These are phyloP conservation scores for Hyles lineata DNA, from an alignment of 2,888 invertebrate species.

Conservation along the genomic window DNA sequence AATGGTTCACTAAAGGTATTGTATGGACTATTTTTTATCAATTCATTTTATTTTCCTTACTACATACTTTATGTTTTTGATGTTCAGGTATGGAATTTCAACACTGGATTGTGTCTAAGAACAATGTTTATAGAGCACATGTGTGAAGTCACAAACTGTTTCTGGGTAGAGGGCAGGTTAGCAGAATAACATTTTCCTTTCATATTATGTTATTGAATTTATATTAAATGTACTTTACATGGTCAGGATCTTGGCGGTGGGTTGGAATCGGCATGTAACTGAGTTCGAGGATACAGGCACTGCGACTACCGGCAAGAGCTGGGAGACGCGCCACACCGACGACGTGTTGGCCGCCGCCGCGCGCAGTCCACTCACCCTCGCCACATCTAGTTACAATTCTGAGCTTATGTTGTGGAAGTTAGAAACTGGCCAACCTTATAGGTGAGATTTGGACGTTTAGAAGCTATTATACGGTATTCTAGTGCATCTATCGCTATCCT, in stretches of 20 bases:
- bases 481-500: not conserved
- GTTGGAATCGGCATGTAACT: constrained; percentile 90
- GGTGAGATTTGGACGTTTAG: constrained; percentile 46
- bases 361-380: constrained; percentile 87
- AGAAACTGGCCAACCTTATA: constrained; percentile 91
- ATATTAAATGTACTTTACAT: not conserved
- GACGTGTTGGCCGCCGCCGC: constrained; percentile 90
- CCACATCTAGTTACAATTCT: constrained; percentile 91
- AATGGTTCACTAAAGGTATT: constrained; percentile 89
- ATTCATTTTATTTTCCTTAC: not conserved
- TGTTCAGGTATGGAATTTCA: constrained; percentile 91
- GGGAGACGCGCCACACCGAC: constrained; percentile 90
- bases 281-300: constrained; percentile 85
- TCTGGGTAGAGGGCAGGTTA: constrained; percentile 86
- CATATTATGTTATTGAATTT: not conserved
- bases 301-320: constrained; percentile 86
- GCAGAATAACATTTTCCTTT: constrained; percentile 23
- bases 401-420: constrained; percentile 93
- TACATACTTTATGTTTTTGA: no score
- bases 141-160: constrained; percentile 84
- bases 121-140: constrained; percentile 87
- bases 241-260: constrained; percentile 88
- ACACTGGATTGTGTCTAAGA: constrained; percentile 89
- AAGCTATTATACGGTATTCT: not conserved
- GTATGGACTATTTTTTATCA: not conserved